Conservation (phyloP, 2,797 vertebrate genomes). For the Scomberomorus guttatus region DNA sequence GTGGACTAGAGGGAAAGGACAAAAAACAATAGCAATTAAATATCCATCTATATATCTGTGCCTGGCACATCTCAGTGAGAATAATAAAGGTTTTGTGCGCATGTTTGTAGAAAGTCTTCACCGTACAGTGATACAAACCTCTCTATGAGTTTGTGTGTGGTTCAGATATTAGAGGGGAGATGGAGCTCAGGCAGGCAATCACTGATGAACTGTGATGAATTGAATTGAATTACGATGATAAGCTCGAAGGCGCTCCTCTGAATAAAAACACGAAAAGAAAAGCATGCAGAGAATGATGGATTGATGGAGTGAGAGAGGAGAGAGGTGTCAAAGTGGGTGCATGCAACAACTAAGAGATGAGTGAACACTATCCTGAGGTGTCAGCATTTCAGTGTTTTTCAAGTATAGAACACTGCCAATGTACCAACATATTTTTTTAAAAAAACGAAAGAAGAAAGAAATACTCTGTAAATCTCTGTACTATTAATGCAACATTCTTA, state of each 20-base stretch:
- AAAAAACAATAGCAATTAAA: slow-evolving; percentile 61
- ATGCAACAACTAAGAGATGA: neutral
- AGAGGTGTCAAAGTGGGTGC: neutral
- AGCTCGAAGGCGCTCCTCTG: slow-evolving; percentile 16
- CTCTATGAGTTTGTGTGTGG: neutral
- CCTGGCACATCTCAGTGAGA: slow-evolving; percentile 27
- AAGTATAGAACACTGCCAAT: too few species aligned
- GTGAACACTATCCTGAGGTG: neutral
- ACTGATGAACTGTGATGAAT: slow-evolving; percentile 48
- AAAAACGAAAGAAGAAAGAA: too few species aligned
- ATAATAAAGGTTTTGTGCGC: slow-evolving; percentile 33
- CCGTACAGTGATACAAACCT: neutral
- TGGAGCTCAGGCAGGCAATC: slow-evolving; percentile 16
- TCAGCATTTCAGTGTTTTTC: neutral
- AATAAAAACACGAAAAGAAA: slow-evolving; percentile 17
- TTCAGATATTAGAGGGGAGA: slow-evolving; percentile 6
- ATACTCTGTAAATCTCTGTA: too few species aligned
- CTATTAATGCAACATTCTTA: too few species aligned
- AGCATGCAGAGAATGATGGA: neutral
- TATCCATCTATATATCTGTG: slow-evolving; percentile 55
- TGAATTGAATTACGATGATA: slow-evolving; percentile 47
- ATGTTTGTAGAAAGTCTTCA: neutral
- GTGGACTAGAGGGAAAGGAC: slow-evolving; percentile 39
- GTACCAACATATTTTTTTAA: too few species aligned
- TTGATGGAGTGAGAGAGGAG: slow-evolving; percentile 20